phyloP scores from a whole-genome alignment of 1,140 invertebrate species.

The Bombus sibiricus region DNA sequence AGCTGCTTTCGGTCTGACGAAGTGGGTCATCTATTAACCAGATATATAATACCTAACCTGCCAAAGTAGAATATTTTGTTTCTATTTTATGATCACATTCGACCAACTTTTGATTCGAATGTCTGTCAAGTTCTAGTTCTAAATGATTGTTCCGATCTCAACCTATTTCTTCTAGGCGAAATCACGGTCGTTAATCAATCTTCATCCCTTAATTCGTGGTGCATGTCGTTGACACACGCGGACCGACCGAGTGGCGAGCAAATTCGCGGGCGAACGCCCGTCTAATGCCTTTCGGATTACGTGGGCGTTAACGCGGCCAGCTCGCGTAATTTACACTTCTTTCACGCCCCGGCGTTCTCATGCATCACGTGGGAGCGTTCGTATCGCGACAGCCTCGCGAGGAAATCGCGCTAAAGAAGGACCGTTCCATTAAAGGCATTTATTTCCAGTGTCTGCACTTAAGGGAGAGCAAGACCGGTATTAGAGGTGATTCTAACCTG shows the following conservation, averaged over 20 bases:
- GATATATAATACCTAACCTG: too few species aligned
- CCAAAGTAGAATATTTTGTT: background rate
- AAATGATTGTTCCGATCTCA: background rate
- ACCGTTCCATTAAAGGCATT: conserved; percentile 58
- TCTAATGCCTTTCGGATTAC: conserved; percentile 19
- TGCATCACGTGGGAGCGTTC: background rate
- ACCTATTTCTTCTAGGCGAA: background rate
- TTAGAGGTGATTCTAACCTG: conserved; percentile 56
- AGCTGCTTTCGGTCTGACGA: background rate
- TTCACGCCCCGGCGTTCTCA: conserved; percentile 1
- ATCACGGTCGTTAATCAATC: background rate
- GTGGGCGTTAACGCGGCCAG: conserved; percentile 4
- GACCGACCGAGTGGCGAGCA: background rate
- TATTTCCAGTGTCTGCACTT: conserved; percentile 60
- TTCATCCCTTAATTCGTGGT: background rate
- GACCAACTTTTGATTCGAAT: background rate
- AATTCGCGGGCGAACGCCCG: conserved; percentile 1
- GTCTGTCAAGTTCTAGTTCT: background rate
- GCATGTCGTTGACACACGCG: background rate
- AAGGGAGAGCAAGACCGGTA: conserved; percentile 45
- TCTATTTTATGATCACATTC: background rate
- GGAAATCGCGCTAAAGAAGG: conserved; percentile 43
- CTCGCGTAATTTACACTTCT: conserved; percentile 31
- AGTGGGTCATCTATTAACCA: background rate
- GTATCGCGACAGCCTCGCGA: conserved; percentile 3